A percentile compares a stretch with the other conserved stretches of the same genome.
Conservation (phyloP, 2,888 invertebrate genomes). For the Margaritifera margaritifera region DNA sequence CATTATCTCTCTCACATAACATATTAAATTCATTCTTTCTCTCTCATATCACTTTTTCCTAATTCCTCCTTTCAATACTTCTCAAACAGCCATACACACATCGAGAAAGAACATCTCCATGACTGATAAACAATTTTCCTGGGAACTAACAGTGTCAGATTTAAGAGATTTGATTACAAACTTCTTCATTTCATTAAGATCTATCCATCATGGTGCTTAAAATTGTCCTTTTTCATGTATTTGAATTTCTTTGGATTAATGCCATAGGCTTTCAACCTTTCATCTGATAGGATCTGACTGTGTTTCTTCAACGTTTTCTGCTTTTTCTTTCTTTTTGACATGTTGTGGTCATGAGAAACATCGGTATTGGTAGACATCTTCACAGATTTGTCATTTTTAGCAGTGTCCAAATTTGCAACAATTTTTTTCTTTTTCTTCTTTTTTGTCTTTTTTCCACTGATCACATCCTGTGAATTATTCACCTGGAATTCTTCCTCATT, state of each 20-base stretch:
- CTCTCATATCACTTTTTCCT: too few species aligned
- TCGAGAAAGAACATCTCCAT: too few species aligned
- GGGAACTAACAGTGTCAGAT: too few species aligned
- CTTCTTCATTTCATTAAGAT: too few species aligned
- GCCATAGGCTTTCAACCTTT: slow-evolving; percentile 91
- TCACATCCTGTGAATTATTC: background rate
- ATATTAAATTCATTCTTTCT: too few species aligned
- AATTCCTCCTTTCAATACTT: too few species aligned
- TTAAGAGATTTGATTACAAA: too few species aligned
- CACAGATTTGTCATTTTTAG: slow-evolving; percentile 4
- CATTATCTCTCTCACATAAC: too few species aligned
- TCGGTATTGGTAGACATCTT: background rate
- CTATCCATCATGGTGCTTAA: background rate
- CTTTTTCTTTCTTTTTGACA: slow-evolving; percentile 21
- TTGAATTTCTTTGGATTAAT: slow-evolving; percentile 72
- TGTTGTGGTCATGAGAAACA: background rate
- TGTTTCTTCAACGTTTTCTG: slow-evolving; percentile 41
- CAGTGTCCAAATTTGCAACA: slow-evolving; percentile 2
- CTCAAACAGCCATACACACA: too few species aligned
- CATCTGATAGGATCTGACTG: slow-evolving; percentile 76
- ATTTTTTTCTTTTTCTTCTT: slow-evolving; percentile 13
- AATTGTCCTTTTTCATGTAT: slow-evolving; percentile 49
- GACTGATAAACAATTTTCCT: too few species aligned
- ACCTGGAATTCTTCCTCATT: background rate
- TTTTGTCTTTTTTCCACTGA: slow-evolving; percentile 15